These are phyloP conservation scores for Scalopus aquaticus DNA, from an alignment of 2,113 vertebrate genomes.

Conservation along the genomic window DNA sequence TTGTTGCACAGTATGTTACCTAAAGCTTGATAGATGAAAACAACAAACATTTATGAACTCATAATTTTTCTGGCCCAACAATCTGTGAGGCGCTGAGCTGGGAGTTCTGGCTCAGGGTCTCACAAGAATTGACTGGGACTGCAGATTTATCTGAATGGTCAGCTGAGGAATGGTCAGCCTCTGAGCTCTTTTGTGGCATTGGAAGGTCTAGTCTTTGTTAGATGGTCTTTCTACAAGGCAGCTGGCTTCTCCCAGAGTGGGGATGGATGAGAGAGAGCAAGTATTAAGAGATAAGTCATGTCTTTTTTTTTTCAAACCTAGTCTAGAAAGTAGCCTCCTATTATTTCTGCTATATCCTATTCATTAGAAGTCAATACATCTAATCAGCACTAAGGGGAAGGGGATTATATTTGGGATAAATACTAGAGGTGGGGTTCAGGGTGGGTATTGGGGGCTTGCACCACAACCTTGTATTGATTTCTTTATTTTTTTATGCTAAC, in stretches of 20 bases:
- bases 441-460: not conserved
- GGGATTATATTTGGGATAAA: not conserved
- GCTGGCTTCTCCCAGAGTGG: not conserved
- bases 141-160: not conserved
- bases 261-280: not conserved
- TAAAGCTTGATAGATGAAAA: not conserved
- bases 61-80: not conserved
- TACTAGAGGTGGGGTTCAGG: not conserved
- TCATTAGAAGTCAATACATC: constrained; percentile 20
- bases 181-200: not conserved
- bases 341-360: not conserved
- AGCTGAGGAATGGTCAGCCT: fast-evolving
- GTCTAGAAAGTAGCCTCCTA: not conserved
- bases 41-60: not conserved
- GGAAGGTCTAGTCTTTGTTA: not conserved
- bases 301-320: not conserved
- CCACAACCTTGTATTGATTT: not conserved
- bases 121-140: not conserved
- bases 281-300: not conserved
- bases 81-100: not conserved
- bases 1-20: not conserved
- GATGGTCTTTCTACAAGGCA: not conserved
- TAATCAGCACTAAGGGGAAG: not conserved
- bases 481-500: not conserved
- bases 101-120: not conserved